phyloP scores from a whole-genome alignment of 2,888 invertebrate genomes.

The Conops quadrifasciatus region DNA sequence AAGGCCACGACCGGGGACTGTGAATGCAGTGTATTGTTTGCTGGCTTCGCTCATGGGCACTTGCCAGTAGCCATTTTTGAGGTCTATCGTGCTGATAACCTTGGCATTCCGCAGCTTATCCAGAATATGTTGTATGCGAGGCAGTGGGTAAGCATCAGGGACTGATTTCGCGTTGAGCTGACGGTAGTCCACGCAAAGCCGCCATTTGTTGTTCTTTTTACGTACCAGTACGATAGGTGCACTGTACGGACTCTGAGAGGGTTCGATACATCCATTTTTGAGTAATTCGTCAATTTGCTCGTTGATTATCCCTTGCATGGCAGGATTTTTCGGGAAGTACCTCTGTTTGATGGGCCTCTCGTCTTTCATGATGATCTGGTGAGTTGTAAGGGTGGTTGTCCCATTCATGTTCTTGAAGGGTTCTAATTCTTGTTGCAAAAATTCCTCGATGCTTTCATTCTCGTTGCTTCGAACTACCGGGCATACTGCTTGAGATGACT shows the following conservation, averaged over 20 bases:
- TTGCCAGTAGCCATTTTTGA: slow-evolving; percentile 16
- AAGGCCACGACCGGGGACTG: not conserved
- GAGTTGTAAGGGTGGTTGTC: not conserved
- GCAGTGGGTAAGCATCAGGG: slow-evolving; percentile 15
- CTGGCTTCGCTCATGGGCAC: not conserved
- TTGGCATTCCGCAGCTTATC: not conserved
- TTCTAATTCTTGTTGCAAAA: no score
- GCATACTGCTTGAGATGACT: not conserved
- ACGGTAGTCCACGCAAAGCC: slow-evolving; percentile 27
- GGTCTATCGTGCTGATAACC: slow-evolving; percentile 7
- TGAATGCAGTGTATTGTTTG: slow-evolving; percentile 8
- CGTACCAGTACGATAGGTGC: slow-evolving; percentile 19
- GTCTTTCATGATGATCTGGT: slow-evolving; percentile 27
- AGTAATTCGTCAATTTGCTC: slow-evolving; percentile 20
- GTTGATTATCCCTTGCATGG: slow-evolving; percentile 30
- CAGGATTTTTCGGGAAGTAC: slow-evolving; percentile 30
- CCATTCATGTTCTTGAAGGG: no score
- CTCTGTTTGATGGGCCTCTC: slow-evolving; percentile 21
- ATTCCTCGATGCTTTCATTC: slow-evolving; percentile 1
- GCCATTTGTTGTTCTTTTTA: slow-evolving; percentile 31
- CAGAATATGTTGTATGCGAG: slow-evolving; percentile 9
- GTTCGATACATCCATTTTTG: slow-evolving; percentile 12
- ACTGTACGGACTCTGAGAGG: slow-evolving; percentile 21
- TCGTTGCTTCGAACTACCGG: not conserved
- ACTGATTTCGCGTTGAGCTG: slow-evolving; percentile 17